A percentile compares a stretch with the other conserved stretches of the same genome.
These are phyloP conservation scores for Podocnemis expansa DNA, from an alignment of 2,113 vertebrate species.

Conservation along the genomic window DNA sequence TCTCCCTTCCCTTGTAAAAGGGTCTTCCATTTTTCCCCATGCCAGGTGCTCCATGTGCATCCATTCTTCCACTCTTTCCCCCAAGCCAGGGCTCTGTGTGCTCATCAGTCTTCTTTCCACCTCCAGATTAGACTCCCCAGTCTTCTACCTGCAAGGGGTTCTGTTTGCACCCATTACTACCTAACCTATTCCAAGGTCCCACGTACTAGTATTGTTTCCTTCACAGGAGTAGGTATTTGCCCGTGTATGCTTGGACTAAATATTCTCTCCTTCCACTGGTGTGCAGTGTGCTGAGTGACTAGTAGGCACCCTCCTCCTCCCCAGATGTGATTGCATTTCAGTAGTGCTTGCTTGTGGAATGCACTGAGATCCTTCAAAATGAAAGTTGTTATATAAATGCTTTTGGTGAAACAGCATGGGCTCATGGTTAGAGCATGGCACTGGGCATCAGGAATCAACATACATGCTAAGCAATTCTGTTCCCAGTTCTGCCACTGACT, in stretches of 20 bases:
- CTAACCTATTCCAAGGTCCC: neutral
- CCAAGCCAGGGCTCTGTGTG: no score
- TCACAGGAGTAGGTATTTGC: neutral
- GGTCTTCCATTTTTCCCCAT: neutral
- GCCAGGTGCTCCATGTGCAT: neutral
- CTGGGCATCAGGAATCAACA: neutral
- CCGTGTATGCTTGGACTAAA: neutral
- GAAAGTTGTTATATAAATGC: neutral
- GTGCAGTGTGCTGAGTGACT: neutral
- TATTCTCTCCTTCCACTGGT: neutral
- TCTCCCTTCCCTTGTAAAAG: neutral
- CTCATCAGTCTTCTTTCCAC: no score
- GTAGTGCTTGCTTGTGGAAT: neutral
- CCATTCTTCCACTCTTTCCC: neutral
- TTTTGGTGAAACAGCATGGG: neutral
- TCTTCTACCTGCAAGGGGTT: neutral
- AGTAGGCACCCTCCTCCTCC: neutral
- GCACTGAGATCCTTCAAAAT: neutral
- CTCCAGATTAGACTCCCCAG: neutral
- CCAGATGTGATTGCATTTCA: neutral
- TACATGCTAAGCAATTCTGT: neutral
- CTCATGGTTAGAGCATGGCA: neutral
- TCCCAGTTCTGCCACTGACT: neutral
- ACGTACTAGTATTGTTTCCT: neutral
- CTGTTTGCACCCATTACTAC: neutral